Evolutionary conservation across 2,113 vertebrate genomes (phyloP), one percentile per base, ranked within the genome.

Genomic region (Lichenostomus cassidix): DNA sequence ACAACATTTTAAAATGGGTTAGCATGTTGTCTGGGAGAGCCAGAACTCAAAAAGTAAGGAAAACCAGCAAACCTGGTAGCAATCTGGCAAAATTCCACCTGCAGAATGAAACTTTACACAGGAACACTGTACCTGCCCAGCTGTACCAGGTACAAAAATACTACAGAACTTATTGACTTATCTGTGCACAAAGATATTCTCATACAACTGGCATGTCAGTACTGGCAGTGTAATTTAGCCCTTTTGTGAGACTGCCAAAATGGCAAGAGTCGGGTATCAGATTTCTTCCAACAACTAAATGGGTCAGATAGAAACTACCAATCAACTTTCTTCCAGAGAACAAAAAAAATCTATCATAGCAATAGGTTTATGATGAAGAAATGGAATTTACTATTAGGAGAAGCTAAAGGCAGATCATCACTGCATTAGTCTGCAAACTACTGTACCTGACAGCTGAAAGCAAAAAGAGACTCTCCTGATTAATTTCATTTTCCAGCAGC

Each of bases 281-380:
- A 84, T 94, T 95, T 89, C 94, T 64, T 92, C 92, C 92, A 94
- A 90, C 73, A 73, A 84, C 71, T 78, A 89, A 94, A 89, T 64
- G 49, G 87, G 92, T 74, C 94, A 95, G 69, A 84, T 39, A 94
- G 63, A 91, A 93, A 87, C 83, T 70, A 63, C 79, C 1, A 8
- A 93, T 83, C 75, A 92, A n/a, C 60, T 65, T 75, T 41, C 44
- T 84, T 33, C 52, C 44, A 53, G 15, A 84, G 53, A 76, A 71
- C 17, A 87, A 81, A 92, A 49, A 92, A 80, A 52, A 85, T 28
- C 33, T 10, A 0, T 31, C 89, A 63, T 3, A 86, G 31, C 71
- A 70, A 73, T 24, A 74, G 25, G 37, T 22, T 62, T 73, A 50
- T 27, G 35, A 63, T 11, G 23, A 73, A 90, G 59, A 90, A 94